Conservation (phyloP, 2,797 vertebrate species). For the Valencia hispanica region DNA sequence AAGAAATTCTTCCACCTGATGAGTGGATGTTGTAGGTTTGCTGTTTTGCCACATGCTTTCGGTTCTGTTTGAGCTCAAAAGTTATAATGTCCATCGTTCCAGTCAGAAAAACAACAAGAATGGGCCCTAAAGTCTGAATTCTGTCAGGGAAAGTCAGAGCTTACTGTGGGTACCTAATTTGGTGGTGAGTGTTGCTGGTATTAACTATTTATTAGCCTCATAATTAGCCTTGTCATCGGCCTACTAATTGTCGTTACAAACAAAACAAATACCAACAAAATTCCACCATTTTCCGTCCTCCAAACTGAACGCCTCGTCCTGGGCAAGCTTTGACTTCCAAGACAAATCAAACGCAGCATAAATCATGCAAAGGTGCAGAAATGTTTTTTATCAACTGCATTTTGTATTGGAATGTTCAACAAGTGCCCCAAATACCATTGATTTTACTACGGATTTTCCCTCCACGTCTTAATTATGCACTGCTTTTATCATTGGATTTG, state of each 20-base stretch:
- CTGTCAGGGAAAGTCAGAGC: neutral
- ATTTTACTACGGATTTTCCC: too few species aligned
- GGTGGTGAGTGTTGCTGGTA: neutral
- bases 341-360: neutral
- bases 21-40: too few species aligned
- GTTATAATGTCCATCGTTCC: neutral
- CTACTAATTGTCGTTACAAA: neutral
- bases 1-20: too few species aligned
- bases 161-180: neutral
- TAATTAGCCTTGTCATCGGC: neutral
- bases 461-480: neutral
- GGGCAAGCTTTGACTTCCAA: neutral
- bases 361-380: neutral
- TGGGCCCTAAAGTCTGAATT: neutral
- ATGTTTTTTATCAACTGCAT: neutral
- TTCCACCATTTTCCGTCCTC: too few species aligned
- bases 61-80: neutral
- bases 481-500: neutral
- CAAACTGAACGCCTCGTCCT: neutral
- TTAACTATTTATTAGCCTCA: neutral
- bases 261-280: neutral
- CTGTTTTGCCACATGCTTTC: too few species aligned
- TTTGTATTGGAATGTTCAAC: neutral
- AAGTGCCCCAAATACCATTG: too few species aligned
- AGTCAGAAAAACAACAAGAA: neutral